A percentile compares a stretch with the other conserved stretches of the same genome.
phyloP scores from a whole-genome alignment of 2,113 vertebrate species.

The Tyto alba region DNA sequence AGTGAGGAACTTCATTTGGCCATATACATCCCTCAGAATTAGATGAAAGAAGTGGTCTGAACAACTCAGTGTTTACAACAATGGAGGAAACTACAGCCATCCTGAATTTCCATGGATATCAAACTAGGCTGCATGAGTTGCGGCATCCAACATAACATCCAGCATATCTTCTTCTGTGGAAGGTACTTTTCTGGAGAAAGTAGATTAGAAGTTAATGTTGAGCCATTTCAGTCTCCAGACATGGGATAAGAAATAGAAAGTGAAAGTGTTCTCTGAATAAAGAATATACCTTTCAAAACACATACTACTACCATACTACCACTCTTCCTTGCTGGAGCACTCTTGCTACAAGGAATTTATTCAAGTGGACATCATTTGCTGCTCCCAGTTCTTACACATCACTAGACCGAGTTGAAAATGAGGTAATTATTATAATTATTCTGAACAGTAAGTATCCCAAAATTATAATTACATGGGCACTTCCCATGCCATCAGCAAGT shows the following conservation, averaged over 20 bases:
- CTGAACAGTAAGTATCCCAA: background rate
- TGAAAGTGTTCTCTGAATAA: background rate
- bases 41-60: background rate
- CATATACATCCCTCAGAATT: background rate
- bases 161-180: background rate
- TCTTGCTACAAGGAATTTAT: background rate
- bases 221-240: background rate
- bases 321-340: background rate
- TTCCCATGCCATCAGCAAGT: background rate
- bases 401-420: background rate
- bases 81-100: background rate
- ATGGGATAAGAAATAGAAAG: background rate
- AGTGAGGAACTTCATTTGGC: background rate
- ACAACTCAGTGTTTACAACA: background rate
- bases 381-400: background rate
- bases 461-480: background rate
- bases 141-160: background rate
- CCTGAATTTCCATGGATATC: background rate
- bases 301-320: background rate
- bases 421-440: background rate
- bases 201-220: background rate
- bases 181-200: background rate
- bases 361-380: background rate
- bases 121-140: background rate
- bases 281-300: background rate